Evolutionary conservation across 2,797 vertebrate genomes (phyloP), one percentile per base, ranked within the genome.

Genomic region (Muscicapa striata): DNA sequence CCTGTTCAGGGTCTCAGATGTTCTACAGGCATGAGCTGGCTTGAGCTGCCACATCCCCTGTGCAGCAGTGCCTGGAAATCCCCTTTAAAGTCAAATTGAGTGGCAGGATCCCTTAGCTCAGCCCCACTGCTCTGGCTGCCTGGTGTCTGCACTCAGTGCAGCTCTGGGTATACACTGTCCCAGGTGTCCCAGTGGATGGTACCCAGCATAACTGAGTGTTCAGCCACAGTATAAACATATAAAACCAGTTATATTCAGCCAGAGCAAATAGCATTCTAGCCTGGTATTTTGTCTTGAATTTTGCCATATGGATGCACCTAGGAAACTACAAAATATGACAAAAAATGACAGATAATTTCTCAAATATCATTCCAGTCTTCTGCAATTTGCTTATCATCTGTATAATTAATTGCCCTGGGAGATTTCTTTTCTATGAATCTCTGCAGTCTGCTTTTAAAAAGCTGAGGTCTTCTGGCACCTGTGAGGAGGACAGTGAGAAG

Each of bases 121-220:
- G 40, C 16, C n/a, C 23, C 1, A 1, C 19, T 74, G 57, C 26
- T 74, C 51, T 5, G 43, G 30, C 49, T 49, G n/a, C 58, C 30
- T 58, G 23, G 11, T 55, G 78, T 57, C 59, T 45, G 51, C 0
- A 1, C 32, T 64, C 46, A 41, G 22, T 3, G 8, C 15, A 46
- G 16, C 18, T 82, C 54, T 87, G 69, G 30, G 10, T 52, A 13
- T 17, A 12, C 9, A 23, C 17, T 84, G 45, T 34, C 23, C 41
- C 29, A 46, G 40, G 23, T 2, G 2, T 4, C 22, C 27, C 27
- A 84, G 40, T 0, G 3, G n/a, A 46, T 18, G 10, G 21, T 10
- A 87, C 19, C 17, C 51, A 61, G 18, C 9, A 34, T 30, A 68
- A 52, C 32, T 48, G 40, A 20, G 24, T 29, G 15, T 61, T 87